A percentile compares a stretch with the other conserved stretches of the same genome.
phyloP scores from a whole-genome alignment of 2,113 vertebrate species.

The Apodemus sylvaticus region DNA sequence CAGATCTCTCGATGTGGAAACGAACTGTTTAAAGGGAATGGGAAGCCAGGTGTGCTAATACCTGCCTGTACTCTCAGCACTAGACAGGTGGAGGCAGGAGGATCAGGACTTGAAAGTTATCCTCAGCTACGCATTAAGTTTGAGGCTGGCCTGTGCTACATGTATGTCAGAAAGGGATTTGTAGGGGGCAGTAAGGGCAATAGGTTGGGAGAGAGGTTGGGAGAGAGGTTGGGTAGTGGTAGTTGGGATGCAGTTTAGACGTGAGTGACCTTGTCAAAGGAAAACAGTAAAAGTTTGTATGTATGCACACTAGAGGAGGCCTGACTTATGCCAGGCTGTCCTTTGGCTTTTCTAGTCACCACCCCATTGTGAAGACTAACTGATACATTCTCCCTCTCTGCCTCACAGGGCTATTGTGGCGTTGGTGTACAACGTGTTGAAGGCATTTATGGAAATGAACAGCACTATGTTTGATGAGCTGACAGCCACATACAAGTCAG shows the following conservation, averaged over 20 bases:
- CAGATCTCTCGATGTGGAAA: background rate
- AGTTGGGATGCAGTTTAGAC: background rate
- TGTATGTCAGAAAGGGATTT: background rate
- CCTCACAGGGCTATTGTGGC: conserved; percentile 96
- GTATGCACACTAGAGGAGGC: background rate
- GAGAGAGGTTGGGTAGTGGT: background rate
- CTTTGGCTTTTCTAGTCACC: background rate
- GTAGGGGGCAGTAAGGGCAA: too few relatives aligned
- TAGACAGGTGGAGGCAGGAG: background rate
- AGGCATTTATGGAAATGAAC: conserved; percentile 99
- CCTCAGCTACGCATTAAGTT: background rate
- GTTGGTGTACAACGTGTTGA: conserved; percentile 98
- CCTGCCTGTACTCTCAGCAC: background rate
- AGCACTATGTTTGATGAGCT: conserved; percentile 99
- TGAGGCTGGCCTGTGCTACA: background rate
- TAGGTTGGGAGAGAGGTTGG: background rate
- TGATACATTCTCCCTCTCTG: background rate
- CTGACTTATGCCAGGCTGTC: background rate
- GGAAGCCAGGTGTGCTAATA: background rate
- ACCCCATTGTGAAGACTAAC: conserved; percentile 63
- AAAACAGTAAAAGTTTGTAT: too few relatives aligned
- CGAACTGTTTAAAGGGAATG: background rate
- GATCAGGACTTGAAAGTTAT: background rate
- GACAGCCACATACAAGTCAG: conserved; percentile 99
- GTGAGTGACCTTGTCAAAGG: background rate